Conservation (phyloP, 2,797 vertebrate genomes). For the Discoglossus pictus region DNA sequence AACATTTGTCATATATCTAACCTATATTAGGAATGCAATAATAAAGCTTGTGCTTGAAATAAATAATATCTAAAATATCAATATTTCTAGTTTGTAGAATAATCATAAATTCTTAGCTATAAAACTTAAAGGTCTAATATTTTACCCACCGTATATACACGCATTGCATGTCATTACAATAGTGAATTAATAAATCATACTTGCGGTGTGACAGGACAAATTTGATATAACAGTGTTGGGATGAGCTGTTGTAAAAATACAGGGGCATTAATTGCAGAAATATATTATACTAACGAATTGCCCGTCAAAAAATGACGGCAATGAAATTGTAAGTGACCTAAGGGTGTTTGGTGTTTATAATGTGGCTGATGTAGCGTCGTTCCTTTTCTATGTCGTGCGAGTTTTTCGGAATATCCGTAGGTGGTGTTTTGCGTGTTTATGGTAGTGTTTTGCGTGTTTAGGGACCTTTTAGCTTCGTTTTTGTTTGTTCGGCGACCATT, state of each 20-base stretch:
- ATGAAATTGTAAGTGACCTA: too few species aligned
- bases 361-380: too few species aligned
- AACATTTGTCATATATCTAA: slow-evolving; percentile 59
- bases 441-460: too few species aligned
- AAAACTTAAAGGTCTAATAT: slow-evolving; percentile 70
- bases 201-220: slow-evolving; percentile 63
- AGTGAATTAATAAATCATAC: slow-evolving; percentile 64
- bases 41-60: slow-evolving; percentile 70
- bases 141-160: slow-evolving; percentile 66
- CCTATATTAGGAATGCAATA: slow-evolving; percentile 59
- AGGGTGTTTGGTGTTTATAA: too few species aligned
- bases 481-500: too few species aligned
- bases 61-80: slow-evolving; percentile 70
- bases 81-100: slow-evolving; percentile 70
- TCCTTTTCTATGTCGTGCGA: too few species aligned
- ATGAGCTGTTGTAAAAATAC: slow-evolving; percentile 59
- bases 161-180: slow-evolving; percentile 66
- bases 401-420: too few species aligned
- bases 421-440: too few species aligned
- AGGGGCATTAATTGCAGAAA: too few species aligned
- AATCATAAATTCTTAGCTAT: slow-evolving; percentile 68
- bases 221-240: slow-evolving; percentile 63
- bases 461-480: too few species aligned
- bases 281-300: too few species aligned
- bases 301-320: too few species aligned